Percentiles rank a stretch among this genome's conserved stretches.
Evolutionary conservation across 2,888 invertebrate species (phyloP).

Genomic region (Drosophila prolongata): DNA sequence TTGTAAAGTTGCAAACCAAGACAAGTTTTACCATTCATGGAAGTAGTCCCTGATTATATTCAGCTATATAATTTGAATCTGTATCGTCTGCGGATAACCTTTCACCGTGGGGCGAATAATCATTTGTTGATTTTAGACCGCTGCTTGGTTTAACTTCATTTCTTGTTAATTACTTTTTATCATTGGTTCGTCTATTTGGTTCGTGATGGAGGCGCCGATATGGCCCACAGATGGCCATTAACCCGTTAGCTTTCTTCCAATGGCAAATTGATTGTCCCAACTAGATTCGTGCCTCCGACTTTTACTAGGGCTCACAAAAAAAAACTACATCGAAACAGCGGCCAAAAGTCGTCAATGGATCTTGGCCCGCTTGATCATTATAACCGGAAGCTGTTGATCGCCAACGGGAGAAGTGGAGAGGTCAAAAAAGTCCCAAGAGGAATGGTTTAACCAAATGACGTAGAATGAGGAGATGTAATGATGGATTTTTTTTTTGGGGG

Average conservation of each 20-base stretch:
- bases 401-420: slow-evolving; percentile 5
- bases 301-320: slow-evolving; percentile 8
- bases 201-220: slow-evolving; percentile 41
- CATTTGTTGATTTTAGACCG: slow-evolving; percentile 34
- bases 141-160: slow-evolving; percentile 61
- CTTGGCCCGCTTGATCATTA: slow-evolving; percentile 24
- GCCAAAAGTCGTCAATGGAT: slow-evolving; percentile 27
- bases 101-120: slow-evolving; percentile 40
- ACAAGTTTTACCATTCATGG: no score
- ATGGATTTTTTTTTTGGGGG: slow-evolving; percentile 7
- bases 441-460: slow-evolving; percentile 3
- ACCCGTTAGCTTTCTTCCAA: slow-evolving; percentile 66
- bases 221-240: slow-evolving; percentile 43
- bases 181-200: slow-evolving; percentile 35
- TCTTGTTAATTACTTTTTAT: slow-evolving; percentile 70
- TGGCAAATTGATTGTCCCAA: slow-evolving; percentile 52
- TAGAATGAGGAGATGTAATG: slow-evolving; percentile 8
- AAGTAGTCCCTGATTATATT: background rate
- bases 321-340: background rate
- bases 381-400: slow-evolving; percentile 43
- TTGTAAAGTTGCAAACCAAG: no score
- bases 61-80: background rate
- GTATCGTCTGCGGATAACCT: slow-evolving; percentile 23
- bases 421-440: background rate
- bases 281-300: slow-evolving; percentile 56